Evolutionary conservation across 2,888 invertebrate species (phyloP).

Genomic region (Chrysopilus asiliformis): DNA sequence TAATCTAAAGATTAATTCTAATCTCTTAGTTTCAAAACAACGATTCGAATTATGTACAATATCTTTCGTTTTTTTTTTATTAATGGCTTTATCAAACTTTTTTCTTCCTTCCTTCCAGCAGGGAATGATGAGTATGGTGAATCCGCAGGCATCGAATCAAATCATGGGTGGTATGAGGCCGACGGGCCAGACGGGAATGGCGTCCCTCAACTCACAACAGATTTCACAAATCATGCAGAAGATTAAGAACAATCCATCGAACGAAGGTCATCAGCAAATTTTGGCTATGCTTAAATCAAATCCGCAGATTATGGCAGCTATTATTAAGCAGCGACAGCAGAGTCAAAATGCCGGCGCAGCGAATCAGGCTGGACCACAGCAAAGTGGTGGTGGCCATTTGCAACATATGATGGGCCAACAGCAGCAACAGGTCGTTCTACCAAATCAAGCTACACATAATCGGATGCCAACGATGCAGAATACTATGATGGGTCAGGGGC

Average conservation of each 20-base stretch:
- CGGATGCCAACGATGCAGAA: conserved; percentile 34
- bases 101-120: conserved; percentile 13
- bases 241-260: conserved; percentile 75
- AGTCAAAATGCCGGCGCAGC: conserved; percentile 24
- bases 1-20: too few species aligned
- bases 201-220: conserved; percentile 42
- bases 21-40: too few species aligned
- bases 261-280: conserved; percentile 83
- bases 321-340: conserved; percentile 74
- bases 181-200: conserved; percentile 35
- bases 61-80: too few species aligned
- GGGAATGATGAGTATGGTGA: conserved; percentile 33
- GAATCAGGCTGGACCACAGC: conserved; percentile 21
- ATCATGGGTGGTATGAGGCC: conserved; percentile 19
- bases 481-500: conserved; percentile 8
- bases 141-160: conserved; percentile 30
- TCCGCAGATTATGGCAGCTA: conserved; percentile 90
- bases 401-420: conserved; percentile 34
- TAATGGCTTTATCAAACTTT: neutral
- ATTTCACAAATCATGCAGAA: conserved; percentile 80
- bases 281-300: conserved; percentile 83
- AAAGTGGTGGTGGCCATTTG: conserved; percentile 24
- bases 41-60: too few species aligned
- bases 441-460: conserved; percentile 36
- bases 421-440: conserved; percentile 39